phyloP scores from a whole-genome alignment of 2,888 invertebrate species.

The Hartigia nigra region DNA sequence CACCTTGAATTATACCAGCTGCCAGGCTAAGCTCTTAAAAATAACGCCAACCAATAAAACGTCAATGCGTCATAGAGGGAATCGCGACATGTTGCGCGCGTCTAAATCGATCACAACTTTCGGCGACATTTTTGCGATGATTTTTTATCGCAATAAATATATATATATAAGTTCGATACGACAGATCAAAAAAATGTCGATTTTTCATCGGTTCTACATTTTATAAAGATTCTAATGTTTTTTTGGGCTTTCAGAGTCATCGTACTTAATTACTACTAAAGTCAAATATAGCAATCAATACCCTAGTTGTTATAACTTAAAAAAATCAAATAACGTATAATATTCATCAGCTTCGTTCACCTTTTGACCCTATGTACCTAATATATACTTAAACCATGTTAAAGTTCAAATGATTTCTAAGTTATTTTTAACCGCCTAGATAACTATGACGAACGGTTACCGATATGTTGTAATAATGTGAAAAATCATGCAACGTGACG shows the following conservation, averaged over 20 bases:
- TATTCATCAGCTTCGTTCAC: not conserved
- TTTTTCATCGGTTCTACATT: not conserved
- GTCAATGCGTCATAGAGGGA: not conserved
- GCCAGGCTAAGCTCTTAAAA: not conserved
- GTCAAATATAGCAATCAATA: not conserved
- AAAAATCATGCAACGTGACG: too few species aligned
- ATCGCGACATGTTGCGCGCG: not conserved
- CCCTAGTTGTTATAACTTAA: not conserved
- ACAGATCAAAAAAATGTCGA: not conserved
- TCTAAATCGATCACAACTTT: slow-evolving; percentile 2
- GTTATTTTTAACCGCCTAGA: too few species aligned
- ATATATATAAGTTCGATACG: not conserved
- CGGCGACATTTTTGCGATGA: not conserved
- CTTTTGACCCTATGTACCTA: not conserved
- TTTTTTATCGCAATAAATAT: not conserved
- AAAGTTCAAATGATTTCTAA: too few species aligned
- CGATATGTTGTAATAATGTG: too few species aligned
- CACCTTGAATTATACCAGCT: not conserved
- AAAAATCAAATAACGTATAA: not conserved
- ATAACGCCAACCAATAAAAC: not conserved
- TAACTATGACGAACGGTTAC: too few species aligned
- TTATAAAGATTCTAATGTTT: too few species aligned
- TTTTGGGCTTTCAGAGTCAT: too few species aligned
- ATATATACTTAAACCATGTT: not conserved
- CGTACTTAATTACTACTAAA: not conserved